Evolutionary conservation across 2,797 vertebrate genomes (phyloP).

Genomic region (Synaphobranchus kaupii): DNA sequence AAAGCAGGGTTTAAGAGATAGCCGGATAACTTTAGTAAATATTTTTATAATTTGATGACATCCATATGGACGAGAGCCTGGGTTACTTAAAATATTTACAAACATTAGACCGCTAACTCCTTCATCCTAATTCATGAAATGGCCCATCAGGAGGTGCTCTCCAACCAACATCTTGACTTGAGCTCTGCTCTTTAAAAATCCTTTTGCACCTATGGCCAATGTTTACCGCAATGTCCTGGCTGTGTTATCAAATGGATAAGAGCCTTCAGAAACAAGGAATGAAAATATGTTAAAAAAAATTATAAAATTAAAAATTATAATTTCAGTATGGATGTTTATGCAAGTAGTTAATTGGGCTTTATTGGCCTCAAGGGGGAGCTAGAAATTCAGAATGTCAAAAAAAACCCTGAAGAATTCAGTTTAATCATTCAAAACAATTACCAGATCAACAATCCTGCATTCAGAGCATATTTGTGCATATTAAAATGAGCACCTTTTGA

Average conservation of each 20-base stretch:
- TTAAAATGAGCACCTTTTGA: neutral
- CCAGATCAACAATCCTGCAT: neutral
- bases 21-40: too few species aligned
- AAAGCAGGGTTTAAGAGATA: too few species aligned
- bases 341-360: neutral
- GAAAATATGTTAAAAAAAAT: neutral
- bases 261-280: neutral
- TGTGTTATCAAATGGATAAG: neutral
- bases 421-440: neutral
- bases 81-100: too few species aligned
- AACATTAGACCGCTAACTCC: too few species aligned
- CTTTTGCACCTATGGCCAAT: neutral
- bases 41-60: too few species aligned
- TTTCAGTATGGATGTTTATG: neutral
- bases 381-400: neutral
- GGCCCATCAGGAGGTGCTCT: too few species aligned
- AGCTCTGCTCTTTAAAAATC: too few species aligned
- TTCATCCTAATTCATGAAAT: too few species aligned
- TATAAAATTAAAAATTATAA: neutral
- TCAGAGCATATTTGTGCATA: neutral
- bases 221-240: neutral
- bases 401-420: neutral
- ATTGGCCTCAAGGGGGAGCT: neutral
- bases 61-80: too few species aligned
- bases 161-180: too few species aligned